Evolutionary conservation across 2,797 vertebrate species (phyloP).

Genomic region (Mionectes olivaceus): DNA sequence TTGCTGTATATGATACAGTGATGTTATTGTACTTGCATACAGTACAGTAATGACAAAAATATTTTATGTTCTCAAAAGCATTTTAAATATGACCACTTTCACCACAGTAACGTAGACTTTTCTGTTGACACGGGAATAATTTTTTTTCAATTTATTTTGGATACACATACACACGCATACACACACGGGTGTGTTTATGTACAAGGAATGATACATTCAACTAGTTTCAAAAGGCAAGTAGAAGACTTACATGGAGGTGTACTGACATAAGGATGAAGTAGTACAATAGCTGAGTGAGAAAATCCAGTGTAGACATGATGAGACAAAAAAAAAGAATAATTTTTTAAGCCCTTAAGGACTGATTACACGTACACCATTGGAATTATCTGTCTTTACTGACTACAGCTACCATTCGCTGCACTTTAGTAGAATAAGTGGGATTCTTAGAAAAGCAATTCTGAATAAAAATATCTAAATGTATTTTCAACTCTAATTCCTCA

Average conservation of each 20-base stretch:
- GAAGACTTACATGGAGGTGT: slow-evolving; percentile 22
- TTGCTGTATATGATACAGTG: slow-evolving; percentile 34
- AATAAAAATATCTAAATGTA: slow-evolving; percentile 1
- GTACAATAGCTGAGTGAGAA: slow-evolving; percentile 9
- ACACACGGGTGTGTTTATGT: background rate
- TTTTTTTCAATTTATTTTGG: background rate
- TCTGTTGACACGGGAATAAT: background rate
- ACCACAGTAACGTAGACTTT: background rate
- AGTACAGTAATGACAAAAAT: background rate
- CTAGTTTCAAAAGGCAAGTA: slow-evolving; percentile 1
- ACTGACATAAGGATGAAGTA: slow-evolving; percentile 20
- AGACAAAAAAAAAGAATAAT: slow-evolving; percentile 30
- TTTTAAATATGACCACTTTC: background rate
- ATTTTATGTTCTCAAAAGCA: background rate
- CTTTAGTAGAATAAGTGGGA: background rate
- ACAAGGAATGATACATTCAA: background rate
- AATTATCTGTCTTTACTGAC: slow-evolving; percentile 13
- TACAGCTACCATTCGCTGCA: background rate
- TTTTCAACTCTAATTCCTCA: background rate
- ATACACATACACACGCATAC: background rate
- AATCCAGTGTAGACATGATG: background rate
- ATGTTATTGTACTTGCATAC: background rate
- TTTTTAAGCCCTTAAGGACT: slow-evolving; percentile 13
- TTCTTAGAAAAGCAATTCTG: background rate
- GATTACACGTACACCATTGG: background rate